A percentile compares a stretch with the other conserved stretches of the same genome.
These are phyloP conservation scores for Trachelus troglodyta DNA, from an alignment of 2,888 invertebrate species.

Conservation along the genomic window DNA sequence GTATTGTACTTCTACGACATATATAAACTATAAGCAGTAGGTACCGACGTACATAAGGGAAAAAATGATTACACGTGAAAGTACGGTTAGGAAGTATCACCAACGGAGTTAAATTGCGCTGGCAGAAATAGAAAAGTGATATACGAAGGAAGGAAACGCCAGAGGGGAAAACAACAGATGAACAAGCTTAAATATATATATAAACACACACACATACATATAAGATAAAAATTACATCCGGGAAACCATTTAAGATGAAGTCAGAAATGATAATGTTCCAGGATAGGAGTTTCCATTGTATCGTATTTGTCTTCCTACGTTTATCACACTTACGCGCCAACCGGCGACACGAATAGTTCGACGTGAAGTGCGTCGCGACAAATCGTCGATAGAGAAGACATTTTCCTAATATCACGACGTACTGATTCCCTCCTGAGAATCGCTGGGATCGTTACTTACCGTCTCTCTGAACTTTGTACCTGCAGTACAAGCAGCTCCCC, in stretches of 20 bases:
- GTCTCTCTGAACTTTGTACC: background rate
- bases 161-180: background rate
- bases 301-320: background rate
- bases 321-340: conserved; percentile 43
- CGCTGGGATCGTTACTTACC: background rate
- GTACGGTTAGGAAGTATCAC: background rate
- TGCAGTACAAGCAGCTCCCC: background rate
- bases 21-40: background rate
- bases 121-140: background rate
- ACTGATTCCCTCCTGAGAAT: background rate
- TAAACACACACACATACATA: too few relatives aligned
- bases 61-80: background rate
- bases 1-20: background rate
- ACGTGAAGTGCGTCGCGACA: conserved; percentile 52
- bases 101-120: too few relatives aligned
- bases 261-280: background rate
- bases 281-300: background rate
- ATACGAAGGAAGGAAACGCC: background rate
- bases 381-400: conserved; percentile 31
- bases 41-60: background rate
- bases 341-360: conserved; percentile 50
- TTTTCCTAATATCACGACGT: background rate
- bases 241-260: background rate
- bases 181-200: too few relatives aligned
- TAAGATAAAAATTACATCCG: too few relatives aligned